Evolutionary conservation across 2,888 invertebrate genomes (phyloP).

Genomic region (Ennomos erosarius): DNA sequence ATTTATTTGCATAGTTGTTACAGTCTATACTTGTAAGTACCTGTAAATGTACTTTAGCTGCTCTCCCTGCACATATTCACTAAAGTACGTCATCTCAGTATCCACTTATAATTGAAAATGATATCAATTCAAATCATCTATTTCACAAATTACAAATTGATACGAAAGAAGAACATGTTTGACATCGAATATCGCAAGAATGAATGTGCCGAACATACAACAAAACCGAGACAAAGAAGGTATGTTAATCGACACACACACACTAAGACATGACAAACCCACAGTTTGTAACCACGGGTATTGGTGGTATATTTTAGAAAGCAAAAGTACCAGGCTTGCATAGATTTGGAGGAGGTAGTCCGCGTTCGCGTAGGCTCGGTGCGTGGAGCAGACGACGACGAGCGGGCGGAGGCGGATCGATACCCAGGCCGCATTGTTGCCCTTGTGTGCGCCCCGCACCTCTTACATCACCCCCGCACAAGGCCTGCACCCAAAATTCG

Average conservation of each 20-base stretch:
- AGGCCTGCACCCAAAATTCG: constrained; percentile 75
- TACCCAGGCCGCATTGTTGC: constrained; percentile 83
- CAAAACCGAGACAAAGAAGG: constrained; percentile 6
- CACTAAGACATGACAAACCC: constrained; percentile 3
- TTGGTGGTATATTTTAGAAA: constrained; percentile 61
- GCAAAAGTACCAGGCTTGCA: constrained; percentile 78
- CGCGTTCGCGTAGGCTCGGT: constrained; percentile 64
- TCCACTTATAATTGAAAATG: too few relatives aligned
- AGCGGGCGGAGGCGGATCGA: constrained; percentile 74
- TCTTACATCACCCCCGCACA: constrained; percentile 57
- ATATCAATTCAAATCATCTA: too few relatives aligned
- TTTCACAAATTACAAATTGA: background rate
- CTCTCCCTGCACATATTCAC: too few relatives aligned
- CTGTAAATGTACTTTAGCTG: too few relatives aligned
- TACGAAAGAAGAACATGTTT: background rate
- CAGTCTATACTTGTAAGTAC: too few relatives aligned
- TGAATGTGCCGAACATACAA: constrained; percentile 7
- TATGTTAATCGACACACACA: constrained; percentile 38
- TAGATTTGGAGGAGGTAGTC: constrained; percentile 61
- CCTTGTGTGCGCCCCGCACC: constrained; percentile 57
- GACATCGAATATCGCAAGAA: constrained; percentile 1
- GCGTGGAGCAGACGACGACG: constrained; percentile 66
- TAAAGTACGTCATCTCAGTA: too few relatives aligned
- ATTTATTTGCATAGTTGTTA: too few relatives aligned
- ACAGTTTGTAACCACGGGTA: constrained; percentile 41